Evolutionary conservation across 2,113 vertebrate genomes (phyloP).

Genomic region (Hyaena hyaena): DNA sequence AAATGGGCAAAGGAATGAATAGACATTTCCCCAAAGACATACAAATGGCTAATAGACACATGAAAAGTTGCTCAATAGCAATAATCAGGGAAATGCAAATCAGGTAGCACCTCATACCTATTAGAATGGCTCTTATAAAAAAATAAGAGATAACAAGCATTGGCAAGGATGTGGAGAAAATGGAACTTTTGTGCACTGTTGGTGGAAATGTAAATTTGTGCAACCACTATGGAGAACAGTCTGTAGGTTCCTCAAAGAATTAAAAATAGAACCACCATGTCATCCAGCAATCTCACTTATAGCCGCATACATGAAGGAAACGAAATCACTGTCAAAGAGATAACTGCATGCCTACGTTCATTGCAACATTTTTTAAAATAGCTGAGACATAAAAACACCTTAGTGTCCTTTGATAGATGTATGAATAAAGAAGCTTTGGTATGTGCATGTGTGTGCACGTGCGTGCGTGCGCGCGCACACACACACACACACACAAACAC

Average conservation of each 20-base stretch:
- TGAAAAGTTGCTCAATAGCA: not conserved
- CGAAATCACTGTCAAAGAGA: not conserved
- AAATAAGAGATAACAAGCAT: not conserved
- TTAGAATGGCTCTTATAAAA: not conserved
- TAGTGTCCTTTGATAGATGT: not conserved
- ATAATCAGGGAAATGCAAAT: not conserved
- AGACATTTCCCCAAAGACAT: not conserved
- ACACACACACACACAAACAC: not conserved
- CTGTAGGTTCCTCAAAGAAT: not conserved
- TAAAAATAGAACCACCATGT: not conserved
- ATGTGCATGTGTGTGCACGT: too few species aligned
- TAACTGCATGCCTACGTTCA: not conserved
- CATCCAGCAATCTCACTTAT: not conserved
- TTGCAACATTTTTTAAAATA: not conserved
- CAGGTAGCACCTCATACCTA: not conserved
- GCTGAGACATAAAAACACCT: not conserved
- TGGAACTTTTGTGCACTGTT: not conserved
- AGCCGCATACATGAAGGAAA: not conserved
- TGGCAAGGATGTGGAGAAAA: not conserved
- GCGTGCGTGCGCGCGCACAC: too few species aligned
- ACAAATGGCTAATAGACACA: not conserved
- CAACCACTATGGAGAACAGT: not conserved
- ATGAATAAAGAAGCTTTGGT: not conserved
- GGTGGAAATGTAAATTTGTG: not conserved
- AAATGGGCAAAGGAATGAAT: not conserved